phyloP scores from a whole-genome alignment of 2,113 vertebrate genomes.

The Callorhinus ursinus region DNA sequence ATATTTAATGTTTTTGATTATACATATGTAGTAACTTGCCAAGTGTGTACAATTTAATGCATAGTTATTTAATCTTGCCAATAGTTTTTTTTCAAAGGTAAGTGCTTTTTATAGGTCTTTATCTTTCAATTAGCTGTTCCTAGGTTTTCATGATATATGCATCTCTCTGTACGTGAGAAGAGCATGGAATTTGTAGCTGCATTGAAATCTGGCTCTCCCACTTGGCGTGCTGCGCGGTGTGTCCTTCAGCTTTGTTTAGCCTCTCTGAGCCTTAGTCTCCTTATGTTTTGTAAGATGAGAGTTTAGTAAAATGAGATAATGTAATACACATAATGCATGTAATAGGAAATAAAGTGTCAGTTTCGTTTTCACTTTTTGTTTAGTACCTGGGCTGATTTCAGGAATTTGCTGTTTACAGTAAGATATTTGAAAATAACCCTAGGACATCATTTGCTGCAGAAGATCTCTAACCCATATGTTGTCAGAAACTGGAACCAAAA shows the following conservation, averaged over 20 bases:
- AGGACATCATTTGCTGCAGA: neutral
- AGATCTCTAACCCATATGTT: neutral
- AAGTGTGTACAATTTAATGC: conserved; percentile 50
- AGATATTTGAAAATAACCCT: conserved; percentile 10
- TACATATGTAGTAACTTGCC: conserved; percentile 48
- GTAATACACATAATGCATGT: neutral
- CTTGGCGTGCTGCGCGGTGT: neutral
- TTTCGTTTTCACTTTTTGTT: conserved; percentile 32
- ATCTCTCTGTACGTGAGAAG: neutral
- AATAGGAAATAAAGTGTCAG: conserved; percentile 14
- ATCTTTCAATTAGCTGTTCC: conserved; percentile 12
- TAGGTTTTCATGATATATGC: neutral
- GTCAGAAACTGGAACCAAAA: neutral
- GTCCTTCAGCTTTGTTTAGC: conserved; percentile 30
- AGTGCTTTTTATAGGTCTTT: conserved; percentile 61
- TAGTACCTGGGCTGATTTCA: conserved; percentile 27
- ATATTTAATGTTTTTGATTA: conserved; percentile 58
- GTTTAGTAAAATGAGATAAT: neutral
- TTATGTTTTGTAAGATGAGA: conserved; percentile 34
- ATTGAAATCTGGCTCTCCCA: conserved; percentile 4
- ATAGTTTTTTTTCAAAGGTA: conserved; percentile 69
- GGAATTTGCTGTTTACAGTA: conserved; percentile 1
- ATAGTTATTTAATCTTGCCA: conserved; percentile 50
- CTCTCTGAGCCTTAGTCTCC: conserved; percentile 56
- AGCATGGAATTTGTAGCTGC: neutral